These are phyloP conservation scores for Leptinotarsa lineolata DNA, from an alignment of 1,140 invertebrate genomes.

Conservation along the genomic window DNA sequence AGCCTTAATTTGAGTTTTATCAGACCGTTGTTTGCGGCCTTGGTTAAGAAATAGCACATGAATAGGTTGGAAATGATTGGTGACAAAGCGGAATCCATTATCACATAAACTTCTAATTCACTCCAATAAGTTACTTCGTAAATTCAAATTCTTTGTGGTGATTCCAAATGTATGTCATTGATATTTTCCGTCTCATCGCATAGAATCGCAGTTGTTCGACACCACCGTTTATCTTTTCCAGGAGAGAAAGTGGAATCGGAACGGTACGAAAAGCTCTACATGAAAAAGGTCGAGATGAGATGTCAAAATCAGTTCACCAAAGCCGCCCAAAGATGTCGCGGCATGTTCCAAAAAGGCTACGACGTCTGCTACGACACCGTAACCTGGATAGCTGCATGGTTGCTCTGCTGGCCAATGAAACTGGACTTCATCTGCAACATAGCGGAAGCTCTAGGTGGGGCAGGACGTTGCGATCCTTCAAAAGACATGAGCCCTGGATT, in stretches of 20 bases:
- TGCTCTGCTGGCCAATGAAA: slow-evolving; percentile 74
- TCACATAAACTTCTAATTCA: too few relatives aligned
- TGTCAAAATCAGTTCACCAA: slow-evolving; percentile 65
- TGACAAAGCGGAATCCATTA: too few relatives aligned
- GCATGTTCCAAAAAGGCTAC: slow-evolving; percentile 64
- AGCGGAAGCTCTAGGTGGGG: slow-evolving; percentile 57
- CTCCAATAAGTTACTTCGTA: too few relatives aligned
- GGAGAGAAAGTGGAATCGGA: slow-evolving; percentile 53
- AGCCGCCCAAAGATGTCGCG: slow-evolving; percentile 59
- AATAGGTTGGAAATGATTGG: too few relatives aligned
- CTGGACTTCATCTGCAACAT: slow-evolving; percentile 71
- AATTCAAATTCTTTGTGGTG: too few relatives aligned
- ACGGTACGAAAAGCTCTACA: slow-evolving; percentile 62
- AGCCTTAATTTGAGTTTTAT: too few relatives aligned
- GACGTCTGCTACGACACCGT: slow-evolving; percentile 64
- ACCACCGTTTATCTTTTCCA: not conserved
- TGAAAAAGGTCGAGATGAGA: slow-evolving; percentile 65
- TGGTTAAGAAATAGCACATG: too few relatives aligned
- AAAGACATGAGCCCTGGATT: slow-evolving; percentile 66
- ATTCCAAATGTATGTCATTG: too few relatives aligned
- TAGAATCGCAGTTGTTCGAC: too few relatives aligned
- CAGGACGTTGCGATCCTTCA: slow-evolving; percentile 59
- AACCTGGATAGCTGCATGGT: slow-evolving; percentile 60
- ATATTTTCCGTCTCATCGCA: too few relatives aligned
- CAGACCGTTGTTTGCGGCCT: too few relatives aligned